Evolutionary conservation across 2,888 invertebrate genomes (phyloP), one percentile per base, ranked within the genome.

Genomic region (Andrena camellia): DNA sequence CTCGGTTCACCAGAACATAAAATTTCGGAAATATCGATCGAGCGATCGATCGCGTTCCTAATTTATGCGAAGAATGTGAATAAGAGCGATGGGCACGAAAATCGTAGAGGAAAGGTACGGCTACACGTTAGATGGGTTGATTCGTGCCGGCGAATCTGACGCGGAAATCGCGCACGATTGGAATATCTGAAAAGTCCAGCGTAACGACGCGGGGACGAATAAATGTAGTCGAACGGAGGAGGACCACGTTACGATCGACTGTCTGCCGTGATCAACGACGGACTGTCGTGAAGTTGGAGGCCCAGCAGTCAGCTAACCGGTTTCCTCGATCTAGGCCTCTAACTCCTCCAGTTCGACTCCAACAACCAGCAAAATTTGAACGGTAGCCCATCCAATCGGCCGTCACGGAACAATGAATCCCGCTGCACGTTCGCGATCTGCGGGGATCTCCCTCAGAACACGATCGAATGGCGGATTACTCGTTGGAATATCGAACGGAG

Each of bases 241-340:
- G 50, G 48, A 35, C 29, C 81, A 60, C 64, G 48, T 33, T 59
- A 52, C 82, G 72, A 72, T 35, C 74, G 10, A 54, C 52, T 26
- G 48, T 67, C 62, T 50, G 20, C 64, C 70, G 78, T 57, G 83
- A 76, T 35, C 72, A 52, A 63, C 69, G 60, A 62, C 69, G 8
- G 59, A 84, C 84, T 84, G 84, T 76, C 59, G 77, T 50, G 66
- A 78, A 31, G 52, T 82, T 69, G 50, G 68, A 59, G 26, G 20
- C 59, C 33, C 70, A 23, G n/a, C 50, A 60, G 26, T 8, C 10
- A n/a, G 57, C 63, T 29, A 83, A 83, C 84, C 84, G 84, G 84
- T 84, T 83, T 80, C 35, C 66, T 69, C 48, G 59, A 76, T 75
- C 48, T 72, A 66, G 42, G 54, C n/a, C 2, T 73, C 2, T 73